Base-by-base conservation (phyloP, 2,797 vertebrate species). In the Catamblyrhynchus diadema region DNA sequence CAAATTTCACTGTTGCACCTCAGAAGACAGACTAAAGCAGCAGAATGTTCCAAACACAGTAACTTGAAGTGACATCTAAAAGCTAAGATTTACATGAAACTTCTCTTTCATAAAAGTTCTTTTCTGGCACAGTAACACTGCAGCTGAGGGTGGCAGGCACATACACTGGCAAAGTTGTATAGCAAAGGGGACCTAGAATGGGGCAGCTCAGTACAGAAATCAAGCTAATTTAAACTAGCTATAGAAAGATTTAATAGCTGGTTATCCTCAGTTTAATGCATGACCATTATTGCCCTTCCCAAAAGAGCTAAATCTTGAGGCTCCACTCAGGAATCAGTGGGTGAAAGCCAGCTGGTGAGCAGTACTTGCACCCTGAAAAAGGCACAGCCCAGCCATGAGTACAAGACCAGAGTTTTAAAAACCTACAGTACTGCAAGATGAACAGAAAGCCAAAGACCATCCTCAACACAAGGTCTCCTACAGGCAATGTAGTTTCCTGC, bases 401-500 rank as follows among this genome's bases (percentile, higher is more conserved):
- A 80, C 12, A 39, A 73, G n/a, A 20, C 14, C 5, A 2, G 4
- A 16, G 12, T 11, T 75, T 70, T 41, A 14, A 42, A 56, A 61
- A 21, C 28, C 37, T 17, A 42, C 4, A n/a, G 8, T 8, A 27
- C 14, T 12, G 17, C 13, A 37, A 61, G 10, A 60, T 2, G 19
- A 56, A 65, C 17, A 69, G 32, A 28, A 33, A 41, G 7, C 10
- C 48, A 42, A 37, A 67, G 45, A 37, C 10, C 6, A 17, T 0
- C 1, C 25, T 30, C 65, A 65, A 45, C 10, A 17, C 16, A 5
- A 39, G 4, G 13, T 5, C 42, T 51, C 77, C 50, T 35, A 44
- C 69, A n/a, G 9, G 45, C 5, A 64, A 1, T 0, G 2, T 4
- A 0, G 0, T 3, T 80, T 60, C 47, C 32, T 70, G 33, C 3